A percentile compares a stretch with the other conserved stretches of the same genome.
These are phyloP conservation scores for Hermaeophaga mercurialis DNA, from an alignment of 2,888 invertebrate species.

Conservation along the genomic window DNA sequence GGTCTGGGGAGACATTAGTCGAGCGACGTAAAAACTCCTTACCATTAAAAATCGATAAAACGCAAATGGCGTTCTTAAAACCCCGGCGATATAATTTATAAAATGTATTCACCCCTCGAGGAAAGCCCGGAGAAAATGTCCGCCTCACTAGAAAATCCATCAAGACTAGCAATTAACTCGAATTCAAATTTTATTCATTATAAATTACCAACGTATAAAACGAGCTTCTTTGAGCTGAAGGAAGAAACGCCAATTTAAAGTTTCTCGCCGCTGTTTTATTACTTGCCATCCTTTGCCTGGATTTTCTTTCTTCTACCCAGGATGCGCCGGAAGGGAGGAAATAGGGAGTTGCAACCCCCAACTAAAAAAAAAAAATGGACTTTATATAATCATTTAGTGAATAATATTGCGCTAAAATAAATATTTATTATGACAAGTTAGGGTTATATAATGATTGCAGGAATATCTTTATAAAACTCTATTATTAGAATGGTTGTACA, in stretches of 20 bases:
- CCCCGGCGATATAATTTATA: conserved; percentile 54
- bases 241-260: conserved; percentile 59
- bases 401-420: too few relatives aligned
- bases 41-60: conserved; percentile 56
- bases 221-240: conserved; percentile 55
- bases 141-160: conserved; percentile 56
- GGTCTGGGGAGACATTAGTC: conserved; percentile 41
- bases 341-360: too few relatives aligned
- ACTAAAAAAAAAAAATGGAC: too few relatives aligned
- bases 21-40: conserved; percentile 43
- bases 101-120: conserved; percentile 55
- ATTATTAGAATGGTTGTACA: too few relatives aligned
- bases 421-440: too few relatives aligned
- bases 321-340: too few relatives aligned
- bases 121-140: conserved; percentile 51
- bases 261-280: conserved; percentile 51
- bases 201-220: conserved; percentile 59
- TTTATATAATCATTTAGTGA: too few relatives aligned
- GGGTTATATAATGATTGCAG: too few relatives aligned
- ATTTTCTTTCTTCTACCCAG: conserved; percentile 23
- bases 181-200: conserved; percentile 60
- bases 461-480: too few relatives aligned
- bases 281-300: conserved; percentile 42
- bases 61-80: conserved; percentile 56
- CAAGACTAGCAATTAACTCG: conserved; percentile 59